A percentile compares a stretch with the other conserved stretches of the same genome.
Conservation (phyloP, 2,888 invertebrate species). For the Himalopsyche anomala region DNA sequence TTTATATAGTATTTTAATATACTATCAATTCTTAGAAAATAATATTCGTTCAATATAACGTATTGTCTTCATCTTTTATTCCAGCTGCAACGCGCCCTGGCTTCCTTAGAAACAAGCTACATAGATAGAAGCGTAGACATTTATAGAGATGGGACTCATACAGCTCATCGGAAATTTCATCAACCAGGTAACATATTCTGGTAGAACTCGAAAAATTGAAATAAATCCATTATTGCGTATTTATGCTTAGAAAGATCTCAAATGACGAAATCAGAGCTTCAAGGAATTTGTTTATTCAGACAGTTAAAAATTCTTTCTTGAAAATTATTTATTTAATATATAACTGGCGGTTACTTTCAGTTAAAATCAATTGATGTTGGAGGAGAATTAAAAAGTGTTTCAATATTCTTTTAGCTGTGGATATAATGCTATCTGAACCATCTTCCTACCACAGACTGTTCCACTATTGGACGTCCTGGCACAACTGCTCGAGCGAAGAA, state of each 20-base stretch:
- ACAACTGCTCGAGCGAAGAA: conserved; percentile 80
- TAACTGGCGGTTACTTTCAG: too few relatives aligned
- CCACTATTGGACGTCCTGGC: conserved; percentile 82
- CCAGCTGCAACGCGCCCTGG: conserved; percentile 43
- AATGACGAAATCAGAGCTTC: too few relatives aligned
- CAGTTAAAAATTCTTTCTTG: too few relatives aligned
- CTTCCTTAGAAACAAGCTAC: conserved; percentile 41
- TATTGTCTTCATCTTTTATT: not conserved
- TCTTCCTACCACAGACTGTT: conserved; percentile 79
- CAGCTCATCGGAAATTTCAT: not conserved
- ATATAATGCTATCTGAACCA: conserved; percentile 68
- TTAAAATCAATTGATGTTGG: too few relatives aligned
- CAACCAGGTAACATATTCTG: not conserved
- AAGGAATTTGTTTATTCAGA: too few relatives aligned
- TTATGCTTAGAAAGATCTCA: too few relatives aligned
- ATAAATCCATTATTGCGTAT: too few relatives aligned
- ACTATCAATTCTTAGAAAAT: too few relatives aligned
- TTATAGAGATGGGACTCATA: conserved; percentile 4
- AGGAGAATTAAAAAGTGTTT: not conserved
- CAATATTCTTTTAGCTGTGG: conserved; percentile 45
- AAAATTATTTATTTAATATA: too few relatives aligned
- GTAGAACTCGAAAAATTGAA: too few relatives aligned
- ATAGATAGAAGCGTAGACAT: conserved; percentile 35
- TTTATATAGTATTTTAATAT: too few relatives aligned
- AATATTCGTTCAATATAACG: not conserved